These are phyloP conservation scores for Atta colombica DNA, from an alignment of 1,140 invertebrate species.

Conservation along the genomic window DNA sequence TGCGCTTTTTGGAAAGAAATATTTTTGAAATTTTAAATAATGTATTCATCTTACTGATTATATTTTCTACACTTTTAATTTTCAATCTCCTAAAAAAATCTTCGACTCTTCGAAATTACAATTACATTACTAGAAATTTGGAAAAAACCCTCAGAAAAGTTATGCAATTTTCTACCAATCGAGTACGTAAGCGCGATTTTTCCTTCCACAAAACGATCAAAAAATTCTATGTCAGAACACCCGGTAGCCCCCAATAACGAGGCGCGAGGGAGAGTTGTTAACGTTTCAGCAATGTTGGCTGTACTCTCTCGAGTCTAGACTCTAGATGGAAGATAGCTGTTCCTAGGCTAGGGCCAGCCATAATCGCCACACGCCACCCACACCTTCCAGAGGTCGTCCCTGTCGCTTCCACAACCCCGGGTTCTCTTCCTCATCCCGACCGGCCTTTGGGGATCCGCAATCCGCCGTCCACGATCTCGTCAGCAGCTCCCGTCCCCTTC, in stretches of 20 bases:
- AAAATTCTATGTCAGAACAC: not conserved
- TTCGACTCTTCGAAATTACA: not conserved
- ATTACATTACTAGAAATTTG: not conserved
- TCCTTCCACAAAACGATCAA: not conserved
- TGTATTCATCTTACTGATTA: not conserved
- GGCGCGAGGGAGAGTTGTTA: conserved; percentile 48
- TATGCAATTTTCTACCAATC: not conserved
- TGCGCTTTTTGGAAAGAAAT: not conserved
- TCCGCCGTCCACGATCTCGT: conserved; percentile 73
- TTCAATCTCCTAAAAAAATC: not conserved
- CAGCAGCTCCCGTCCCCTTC: conserved; percentile 43
- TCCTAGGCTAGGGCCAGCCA: conserved; percentile 78
- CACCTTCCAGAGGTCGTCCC: conserved; percentile 12
- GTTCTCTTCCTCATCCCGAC: conserved; percentile 12
- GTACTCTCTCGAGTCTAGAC: conserved; percentile 66
- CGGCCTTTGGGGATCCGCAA: conserved; percentile 68
- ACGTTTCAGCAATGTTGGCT: conserved; percentile 37
- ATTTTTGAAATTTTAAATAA: not conserved
- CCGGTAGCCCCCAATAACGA: conserved; percentile 35
- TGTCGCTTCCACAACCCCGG: conserved; percentile 21
- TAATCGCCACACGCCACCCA: conserved; percentile 80
- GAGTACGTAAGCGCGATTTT: not conserved
- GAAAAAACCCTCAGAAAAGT: not conserved
- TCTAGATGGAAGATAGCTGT: conserved; percentile 76
- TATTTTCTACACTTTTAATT: not conserved